Percentiles rank a stretch among this genome's conserved stretches.
These are phyloP conservation scores for Sylvia borin DNA, from an alignment of 2,797 vertebrate species.

Conservation along the genomic window DNA sequence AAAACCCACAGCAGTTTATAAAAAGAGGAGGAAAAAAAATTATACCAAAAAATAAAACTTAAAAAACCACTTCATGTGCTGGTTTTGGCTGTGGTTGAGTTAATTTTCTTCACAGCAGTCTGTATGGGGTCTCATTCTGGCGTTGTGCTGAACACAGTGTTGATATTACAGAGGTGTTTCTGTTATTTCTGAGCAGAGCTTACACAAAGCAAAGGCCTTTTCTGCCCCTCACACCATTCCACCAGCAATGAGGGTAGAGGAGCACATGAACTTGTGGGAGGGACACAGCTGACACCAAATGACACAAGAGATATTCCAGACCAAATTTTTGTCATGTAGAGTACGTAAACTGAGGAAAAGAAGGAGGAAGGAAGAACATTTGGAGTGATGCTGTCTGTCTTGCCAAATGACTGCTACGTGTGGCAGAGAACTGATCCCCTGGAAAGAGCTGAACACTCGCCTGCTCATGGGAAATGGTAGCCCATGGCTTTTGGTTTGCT, in stretches of 20 bases:
- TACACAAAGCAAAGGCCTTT: neutral
- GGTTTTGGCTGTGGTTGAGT: neutral
- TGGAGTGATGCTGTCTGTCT: neutral
- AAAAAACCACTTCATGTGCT: neutral
- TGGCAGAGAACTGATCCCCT: rapidly evolving
- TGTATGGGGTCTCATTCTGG: rapidly evolving
- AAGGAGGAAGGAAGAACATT: rapidly evolving
- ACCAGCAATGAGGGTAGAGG: neutral
- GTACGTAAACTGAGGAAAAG: neutral
- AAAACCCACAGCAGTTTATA: neutral
- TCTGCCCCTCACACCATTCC: neutral
- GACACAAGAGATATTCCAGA: neutral
- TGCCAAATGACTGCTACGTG: neutral
- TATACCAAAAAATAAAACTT: neutral
- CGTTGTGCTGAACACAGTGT: neutral
- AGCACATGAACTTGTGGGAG: neutral
- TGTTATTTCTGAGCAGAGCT: neutral
- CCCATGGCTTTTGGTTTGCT: neutral
- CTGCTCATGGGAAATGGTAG: neutral
- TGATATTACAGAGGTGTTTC: neutral
- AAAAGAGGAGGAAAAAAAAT: neutral
- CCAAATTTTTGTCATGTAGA: too few species aligned
- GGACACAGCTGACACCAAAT: neutral
- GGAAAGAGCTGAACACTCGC: neutral
- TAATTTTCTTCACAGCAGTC: neutral